Conservation (phyloP, 1,140 invertebrate species). For the Heliconius hermathena region DNA sequence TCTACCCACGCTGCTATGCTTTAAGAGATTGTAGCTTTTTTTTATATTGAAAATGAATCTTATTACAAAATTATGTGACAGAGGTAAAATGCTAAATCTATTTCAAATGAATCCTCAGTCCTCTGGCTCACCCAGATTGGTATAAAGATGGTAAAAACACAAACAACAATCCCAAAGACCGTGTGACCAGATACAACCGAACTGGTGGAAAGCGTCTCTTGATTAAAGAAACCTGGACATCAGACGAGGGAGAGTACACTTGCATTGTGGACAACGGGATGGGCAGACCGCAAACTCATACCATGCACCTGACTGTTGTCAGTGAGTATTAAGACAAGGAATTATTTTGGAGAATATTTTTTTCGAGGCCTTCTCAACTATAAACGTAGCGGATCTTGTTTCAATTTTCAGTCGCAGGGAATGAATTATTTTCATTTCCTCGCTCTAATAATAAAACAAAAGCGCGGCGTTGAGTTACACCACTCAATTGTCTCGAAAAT, state of each 20-base stretch:
- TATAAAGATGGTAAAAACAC: conserved; percentile 60
- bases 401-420: neutral
- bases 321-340: conserved; percentile 52
- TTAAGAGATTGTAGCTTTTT: no score
- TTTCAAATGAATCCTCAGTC: conserved; percentile 44
- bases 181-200: conserved; percentile 66
- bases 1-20: no score
- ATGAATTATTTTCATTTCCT: neutral
- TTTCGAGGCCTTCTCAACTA: no score
- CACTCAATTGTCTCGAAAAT: neutral
- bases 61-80: no score
- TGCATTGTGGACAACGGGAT: conserved; percentile 94
- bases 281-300: conserved; percentile 83
- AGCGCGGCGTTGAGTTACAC: neutral
- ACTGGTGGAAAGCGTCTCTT: conserved; percentile 64
- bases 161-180: conserved; percentile 50
- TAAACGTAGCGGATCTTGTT: no score
- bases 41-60: no score
- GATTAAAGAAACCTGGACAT: conserved; percentile 61
- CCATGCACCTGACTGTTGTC: conserved; percentile 57
- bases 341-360: neutral
- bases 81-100: no score
- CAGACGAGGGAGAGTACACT: conserved; percentile 93
- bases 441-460: neutral
- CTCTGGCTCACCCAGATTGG: conserved; percentile 62